Percentiles rank a stretch among this genome's conserved stretches.
phyloP scores from a whole-genome alignment of 2,113 vertebrate genomes.

The rat (Rattus norvegicus) region DNA sequence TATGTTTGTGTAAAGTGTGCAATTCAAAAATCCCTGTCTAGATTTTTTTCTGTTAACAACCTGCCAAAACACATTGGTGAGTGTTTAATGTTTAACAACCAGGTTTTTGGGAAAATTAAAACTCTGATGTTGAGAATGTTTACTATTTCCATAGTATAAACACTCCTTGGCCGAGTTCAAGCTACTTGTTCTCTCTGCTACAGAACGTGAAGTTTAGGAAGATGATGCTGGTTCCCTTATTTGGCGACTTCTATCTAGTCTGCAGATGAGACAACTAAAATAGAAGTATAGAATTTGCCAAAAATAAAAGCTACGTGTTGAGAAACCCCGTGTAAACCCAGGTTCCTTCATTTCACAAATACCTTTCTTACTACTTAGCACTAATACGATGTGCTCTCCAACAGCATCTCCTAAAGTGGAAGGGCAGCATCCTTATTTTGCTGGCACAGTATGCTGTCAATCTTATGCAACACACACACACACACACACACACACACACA shows the following conservation, averaged over 20 bases:
- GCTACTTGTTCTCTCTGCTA: neutral
- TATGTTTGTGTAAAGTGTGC: neutral
- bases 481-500: neutral
- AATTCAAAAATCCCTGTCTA: neutral
- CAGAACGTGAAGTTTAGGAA: neutral
- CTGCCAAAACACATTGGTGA: neutral
- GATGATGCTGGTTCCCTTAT: neutral
- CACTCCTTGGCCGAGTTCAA: neutral
- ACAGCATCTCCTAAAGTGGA: neutral
- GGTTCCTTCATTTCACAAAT: slow-evolving; percentile 27
- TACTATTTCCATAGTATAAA: neutral
- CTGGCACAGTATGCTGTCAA: neutral
- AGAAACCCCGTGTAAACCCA: neutral
- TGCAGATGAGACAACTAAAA: neutral
- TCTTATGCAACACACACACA: neutral
- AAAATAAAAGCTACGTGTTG: neutral
- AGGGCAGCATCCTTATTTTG: neutral
- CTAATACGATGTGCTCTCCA: neutral
- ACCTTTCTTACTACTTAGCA: neutral
- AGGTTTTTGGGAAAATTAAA: slow-evolving; percentile 1
- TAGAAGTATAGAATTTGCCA: neutral
- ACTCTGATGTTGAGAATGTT: neutral
- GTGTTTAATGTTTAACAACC: neutral
- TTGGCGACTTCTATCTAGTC: neutral
- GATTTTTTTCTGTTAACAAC: neutral